These are phyloP conservation scores for Nyleta sp. DNA, from an alignment of 2,888 invertebrate genomes.

Conservation along the genomic window DNA sequence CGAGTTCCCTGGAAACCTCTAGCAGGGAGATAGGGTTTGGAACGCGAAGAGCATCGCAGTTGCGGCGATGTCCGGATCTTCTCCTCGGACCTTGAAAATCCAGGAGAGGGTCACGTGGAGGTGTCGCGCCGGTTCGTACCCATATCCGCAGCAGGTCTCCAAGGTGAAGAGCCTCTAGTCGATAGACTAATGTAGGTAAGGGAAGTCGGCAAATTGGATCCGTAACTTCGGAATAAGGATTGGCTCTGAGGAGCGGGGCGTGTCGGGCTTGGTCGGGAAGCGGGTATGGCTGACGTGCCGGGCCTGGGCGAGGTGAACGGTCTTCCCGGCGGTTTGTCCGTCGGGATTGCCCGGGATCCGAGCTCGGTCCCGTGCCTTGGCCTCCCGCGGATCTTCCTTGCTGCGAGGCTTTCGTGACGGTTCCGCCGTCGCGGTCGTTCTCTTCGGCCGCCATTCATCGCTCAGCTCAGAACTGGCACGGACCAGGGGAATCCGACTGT, in stretches of 20 bases:
- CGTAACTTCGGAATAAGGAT: slow-evolving; percentile 88
- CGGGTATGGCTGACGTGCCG: slow-evolving; percentile 68
- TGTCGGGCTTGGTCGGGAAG: slow-evolving; percentile 84
- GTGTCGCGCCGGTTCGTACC: slow-evolving; percentile 75
- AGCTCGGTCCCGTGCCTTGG: slow-evolving; percentile 82
- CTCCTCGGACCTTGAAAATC: slow-evolving; percentile 84
- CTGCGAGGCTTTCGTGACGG: slow-evolving; percentile 84
- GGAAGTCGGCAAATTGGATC: slow-evolving; percentile 88
- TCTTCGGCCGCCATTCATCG: slow-evolving; percentile 79
- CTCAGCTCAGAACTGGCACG: slow-evolving; percentile 84
- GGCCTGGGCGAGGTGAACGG: slow-evolving; percentile 69
- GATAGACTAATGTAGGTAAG: slow-evolving; percentile 88
- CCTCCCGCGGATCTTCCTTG: slow-evolving; percentile 80
- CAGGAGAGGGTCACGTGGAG: slow-evolving; percentile 76
- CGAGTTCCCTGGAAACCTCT: slow-evolving; percentile 84
- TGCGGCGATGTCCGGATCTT: slow-evolving; percentile 83
- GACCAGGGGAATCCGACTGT: slow-evolving; percentile 83
- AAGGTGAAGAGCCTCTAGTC: slow-evolving; percentile 80
- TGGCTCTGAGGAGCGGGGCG: slow-evolving; percentile 88
- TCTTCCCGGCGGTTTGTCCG: slow-evolving; percentile 26
- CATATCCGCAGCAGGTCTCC: slow-evolving; percentile 84
- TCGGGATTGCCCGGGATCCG: slow-evolving; percentile 68
- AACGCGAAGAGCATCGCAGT: slow-evolving; percentile 83
- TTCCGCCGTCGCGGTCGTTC: slow-evolving; percentile 71
- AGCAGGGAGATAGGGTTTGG: slow-evolving; percentile 84